These are phyloP conservation scores for Spermophilus dauricus DNA, from an alignment of 2,113 vertebrate species.

Conservation along the genomic window DNA sequence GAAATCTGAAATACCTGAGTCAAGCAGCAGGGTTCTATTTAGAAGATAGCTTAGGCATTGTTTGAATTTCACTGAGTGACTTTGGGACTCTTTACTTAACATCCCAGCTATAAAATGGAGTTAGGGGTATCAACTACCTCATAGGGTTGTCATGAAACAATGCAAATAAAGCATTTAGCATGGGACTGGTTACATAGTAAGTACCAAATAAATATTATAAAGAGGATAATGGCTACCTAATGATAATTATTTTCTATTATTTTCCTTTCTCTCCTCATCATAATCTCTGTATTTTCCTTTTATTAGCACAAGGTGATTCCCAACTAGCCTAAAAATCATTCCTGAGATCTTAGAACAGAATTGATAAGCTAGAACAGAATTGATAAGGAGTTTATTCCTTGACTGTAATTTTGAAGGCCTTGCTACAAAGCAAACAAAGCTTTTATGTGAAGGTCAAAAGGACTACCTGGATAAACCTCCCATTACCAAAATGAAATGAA, in stretches of 20 bases:
- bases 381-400: background rate
- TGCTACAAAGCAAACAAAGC: slow-evolving; percentile 48
- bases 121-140: background rate
- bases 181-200: background rate
- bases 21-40: background rate
- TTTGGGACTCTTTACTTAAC: slow-evolving; percentile 6
- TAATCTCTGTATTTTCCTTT: background rate
- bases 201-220: background rate
- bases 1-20: background rate
- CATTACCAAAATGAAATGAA: slow-evolving; percentile 47
- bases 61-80: background rate
- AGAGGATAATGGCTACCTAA: background rate
- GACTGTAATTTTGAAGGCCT: slow-evolving; percentile 1
- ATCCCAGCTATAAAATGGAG: background rate
- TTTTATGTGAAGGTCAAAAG: background rate
- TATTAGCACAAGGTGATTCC: background rate
- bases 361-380: slow-evolving; percentile 4
- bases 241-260: background rate
- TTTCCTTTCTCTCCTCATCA: background rate
- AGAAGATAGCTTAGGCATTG: background rate
- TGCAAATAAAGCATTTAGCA: background rate
- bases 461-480: background rate
- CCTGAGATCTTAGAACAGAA: background rate
- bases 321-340: background rate
- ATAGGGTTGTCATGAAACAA: background rate